Evolutionary conservation across 2,888 invertebrate species (phyloP).

Genomic region (Barypeithes pellucidus): DNA sequence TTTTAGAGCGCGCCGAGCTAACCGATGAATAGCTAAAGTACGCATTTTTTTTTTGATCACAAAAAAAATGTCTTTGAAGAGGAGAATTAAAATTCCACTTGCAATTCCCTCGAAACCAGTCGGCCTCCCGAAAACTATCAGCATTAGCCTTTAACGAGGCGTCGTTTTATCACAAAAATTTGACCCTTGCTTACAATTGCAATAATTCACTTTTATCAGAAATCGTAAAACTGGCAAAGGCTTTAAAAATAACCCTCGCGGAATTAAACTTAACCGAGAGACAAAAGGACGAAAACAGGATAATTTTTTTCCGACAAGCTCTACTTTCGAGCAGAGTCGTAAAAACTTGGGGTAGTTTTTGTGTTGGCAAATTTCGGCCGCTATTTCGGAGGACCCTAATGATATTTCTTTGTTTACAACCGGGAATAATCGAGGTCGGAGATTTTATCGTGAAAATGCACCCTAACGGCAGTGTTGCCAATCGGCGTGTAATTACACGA

Average conservation of each 20-base stretch:
- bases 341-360: slow-evolving; percentile 16
- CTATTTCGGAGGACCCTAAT: slow-evolving; percentile 13
- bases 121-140: no score
- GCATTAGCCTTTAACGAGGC: no score
- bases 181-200: background rate
- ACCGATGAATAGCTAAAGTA: no score
- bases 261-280: slow-evolving; percentile 6
- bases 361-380: slow-evolving; percentile 12
- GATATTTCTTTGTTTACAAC: slow-evolving; percentile 26
- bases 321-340: background rate
- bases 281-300: slow-evolving; percentile 9
- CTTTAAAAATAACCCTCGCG: slow-evolving; percentile 3
- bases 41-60: no score
- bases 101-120: no score
- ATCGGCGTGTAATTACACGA: no score
- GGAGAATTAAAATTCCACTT: no score
- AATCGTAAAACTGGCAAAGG: background rate
- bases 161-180: no score
- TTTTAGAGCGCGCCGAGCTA: no score
- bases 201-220: slow-evolving; percentile 3
- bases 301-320: background rate
- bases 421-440: slow-evolving; percentile 11
- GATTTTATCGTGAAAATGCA: slow-evolving; percentile 9
- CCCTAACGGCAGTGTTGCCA: no score
- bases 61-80: no score